phyloP scores from a whole-genome alignment of 2,797 vertebrate genomes.

The Fundulus diaphanus region DNA sequence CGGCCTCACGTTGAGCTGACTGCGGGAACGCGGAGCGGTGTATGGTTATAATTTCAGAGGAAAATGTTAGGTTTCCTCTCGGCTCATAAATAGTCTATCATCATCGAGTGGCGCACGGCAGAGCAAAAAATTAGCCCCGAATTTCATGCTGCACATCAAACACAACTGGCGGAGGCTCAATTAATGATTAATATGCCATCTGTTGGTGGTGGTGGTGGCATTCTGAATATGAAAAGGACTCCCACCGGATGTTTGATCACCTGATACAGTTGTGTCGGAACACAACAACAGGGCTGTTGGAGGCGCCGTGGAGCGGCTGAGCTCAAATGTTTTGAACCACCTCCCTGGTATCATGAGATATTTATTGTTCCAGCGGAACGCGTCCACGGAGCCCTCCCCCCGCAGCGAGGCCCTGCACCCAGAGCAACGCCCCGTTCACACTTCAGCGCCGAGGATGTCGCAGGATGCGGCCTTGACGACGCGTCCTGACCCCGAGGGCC shows the following conservation, averaged over 20 bases:
- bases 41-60: constrained; percentile 63
- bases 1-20: constrained; percentile 51
- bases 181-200: constrained; percentile 83
- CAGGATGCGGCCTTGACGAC: constrained; percentile 63
- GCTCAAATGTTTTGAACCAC: constrained; percentile 78
- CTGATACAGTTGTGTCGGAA: constrained; percentile 80
- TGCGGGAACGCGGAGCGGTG: constrained; percentile 40
- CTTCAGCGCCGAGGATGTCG: constrained; percentile 56
- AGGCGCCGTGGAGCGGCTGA: constrained; percentile 56
- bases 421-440: constrained; percentile 54
- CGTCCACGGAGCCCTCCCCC: constrained; percentile 47
- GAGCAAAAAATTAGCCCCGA: constrained; percentile 59
- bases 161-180: constrained; percentile 69
- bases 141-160: constrained; percentile 67
- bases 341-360: constrained; percentile 63
- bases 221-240: constrained; percentile 77
- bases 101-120: constrained; percentile 41
- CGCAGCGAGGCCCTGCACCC: constrained; percentile 44
- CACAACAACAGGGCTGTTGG: constrained; percentile 68
- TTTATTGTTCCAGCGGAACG: constrained; percentile 59
- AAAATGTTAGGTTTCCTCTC: constrained; percentile 62
- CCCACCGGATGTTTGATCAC: constrained; percentile 80
- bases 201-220: constrained; percentile 67
- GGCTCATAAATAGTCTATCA: constrained; percentile 69
- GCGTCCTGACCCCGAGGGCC: constrained; percentile 59